A percentile compares a stretch with the other conserved stretches of the same genome.
Conservation (phyloP, 2,888 invertebrate species). For the Galerucella calmariensis region DNA sequence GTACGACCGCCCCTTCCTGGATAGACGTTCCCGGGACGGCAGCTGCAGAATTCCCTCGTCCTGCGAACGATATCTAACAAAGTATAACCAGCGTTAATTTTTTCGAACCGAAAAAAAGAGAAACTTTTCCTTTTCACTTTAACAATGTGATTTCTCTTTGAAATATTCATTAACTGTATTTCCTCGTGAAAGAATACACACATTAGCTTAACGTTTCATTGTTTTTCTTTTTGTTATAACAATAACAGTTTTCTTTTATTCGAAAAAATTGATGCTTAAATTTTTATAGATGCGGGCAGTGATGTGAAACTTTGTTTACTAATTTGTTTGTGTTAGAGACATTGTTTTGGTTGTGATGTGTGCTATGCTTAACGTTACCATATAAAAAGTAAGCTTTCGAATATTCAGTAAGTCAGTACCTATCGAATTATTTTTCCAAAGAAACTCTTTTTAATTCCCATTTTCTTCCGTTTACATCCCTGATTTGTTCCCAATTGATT, state of each 20-base stretch:
- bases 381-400: not conserved
- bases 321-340: not conserved
- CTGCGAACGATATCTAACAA: constrained; percentile 22
- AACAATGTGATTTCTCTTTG: not conserved
- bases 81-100: constrained; percentile 2
- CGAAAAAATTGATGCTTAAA: not conserved
- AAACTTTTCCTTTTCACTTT: constrained; percentile 20
- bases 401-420: too few relatives aligned
- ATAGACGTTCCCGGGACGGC: constrained; percentile 42
- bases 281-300: not conserved
- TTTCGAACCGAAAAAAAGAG: not conserved
- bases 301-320: not conserved
- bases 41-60: constrained; percentile 33
- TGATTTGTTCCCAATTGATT: too few relatives aligned
- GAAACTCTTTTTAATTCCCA: too few relatives aligned
- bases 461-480: too few relatives aligned
- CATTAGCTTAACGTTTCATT: too few relatives aligned
- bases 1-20: constrained; percentile 50
- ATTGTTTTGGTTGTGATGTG: not conserved
- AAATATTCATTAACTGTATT: not conserved
- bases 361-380: not conserved
- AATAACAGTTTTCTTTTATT: not conserved
- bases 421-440: too few relatives aligned
- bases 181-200: too few relatives aligned
- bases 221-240: too few relatives aligned